Percentiles rank a stretch among this genome's conserved stretches.
Conservation (phyloP, 2,888 invertebrate species). For the Frankliniella fusca region DNA sequence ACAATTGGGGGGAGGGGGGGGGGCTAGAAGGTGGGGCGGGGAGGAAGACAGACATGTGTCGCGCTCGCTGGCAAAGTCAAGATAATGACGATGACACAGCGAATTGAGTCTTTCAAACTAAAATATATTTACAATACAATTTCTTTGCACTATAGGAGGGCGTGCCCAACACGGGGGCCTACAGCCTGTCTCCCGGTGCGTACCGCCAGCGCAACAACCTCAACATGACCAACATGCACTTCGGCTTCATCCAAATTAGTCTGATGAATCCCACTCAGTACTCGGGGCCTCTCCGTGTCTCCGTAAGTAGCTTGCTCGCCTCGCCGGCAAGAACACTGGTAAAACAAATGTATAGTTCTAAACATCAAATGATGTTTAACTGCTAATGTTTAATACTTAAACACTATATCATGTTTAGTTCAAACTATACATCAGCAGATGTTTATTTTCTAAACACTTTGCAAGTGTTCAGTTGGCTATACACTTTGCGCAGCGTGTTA, state of each 20-base stretch:
- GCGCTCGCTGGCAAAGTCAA: not conserved
- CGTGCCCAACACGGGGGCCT: constrained; percentile 63
- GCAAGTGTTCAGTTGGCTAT: too few species aligned
- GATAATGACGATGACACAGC: too few species aligned
- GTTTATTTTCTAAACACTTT: too few species aligned
- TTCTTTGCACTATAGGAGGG: constrained; percentile 43
- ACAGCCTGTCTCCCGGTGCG: constrained; percentile 67
- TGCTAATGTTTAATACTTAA: too few species aligned
- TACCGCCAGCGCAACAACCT: constrained; percentile 63
- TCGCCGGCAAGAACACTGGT: too few species aligned
- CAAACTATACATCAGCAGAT: too few species aligned
- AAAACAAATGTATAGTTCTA: too few species aligned
- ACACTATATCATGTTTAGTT: too few species aligned
- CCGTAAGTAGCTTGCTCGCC: constrained; percentile 60
- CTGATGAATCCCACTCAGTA: constrained; percentile 70
- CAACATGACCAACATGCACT: constrained; percentile 68
- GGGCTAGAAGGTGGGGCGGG: not conserved
- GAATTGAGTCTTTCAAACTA: too few species aligned
- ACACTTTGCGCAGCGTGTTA: too few species aligned
- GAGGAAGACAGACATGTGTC: not conserved
- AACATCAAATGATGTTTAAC: too few species aligned
- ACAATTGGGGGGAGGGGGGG: not conserved
- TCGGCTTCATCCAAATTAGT: constrained; percentile 84
- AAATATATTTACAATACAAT: too few species aligned
- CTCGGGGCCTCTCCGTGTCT: constrained; percentile 60